These are phyloP conservation scores for Danionella dracula DNA, from an alignment of 2,797 vertebrate species.

Conservation along the genomic window DNA sequence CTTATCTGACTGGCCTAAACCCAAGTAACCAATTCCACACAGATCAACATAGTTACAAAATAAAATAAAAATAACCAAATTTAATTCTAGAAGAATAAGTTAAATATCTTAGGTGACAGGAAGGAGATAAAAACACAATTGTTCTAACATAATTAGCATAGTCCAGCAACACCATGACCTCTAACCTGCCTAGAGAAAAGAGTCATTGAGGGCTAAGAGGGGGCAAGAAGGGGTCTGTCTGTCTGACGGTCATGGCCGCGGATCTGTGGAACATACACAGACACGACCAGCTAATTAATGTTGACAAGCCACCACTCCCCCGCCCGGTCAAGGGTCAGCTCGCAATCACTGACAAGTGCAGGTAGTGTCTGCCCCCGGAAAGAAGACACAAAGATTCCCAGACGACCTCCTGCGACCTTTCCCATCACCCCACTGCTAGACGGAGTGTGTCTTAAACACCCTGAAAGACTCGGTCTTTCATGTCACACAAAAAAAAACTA, in stretches of 20 bases:
- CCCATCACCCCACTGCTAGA: not conserved
- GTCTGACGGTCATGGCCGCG: slow-evolving; percentile 39
- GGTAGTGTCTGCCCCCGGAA: slow-evolving; percentile 55
- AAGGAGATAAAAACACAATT: too few relatives aligned
- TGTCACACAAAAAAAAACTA: slow-evolving; percentile 3
- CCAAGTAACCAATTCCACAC: too few relatives aligned
- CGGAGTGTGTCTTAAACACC: not conserved
- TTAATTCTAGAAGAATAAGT: too few relatives aligned
- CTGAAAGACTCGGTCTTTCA: not conserved
- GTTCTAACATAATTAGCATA: slow-evolving; percentile 8
- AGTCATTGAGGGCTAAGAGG: slow-evolving; percentile 24
- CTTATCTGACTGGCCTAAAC: too few relatives aligned
- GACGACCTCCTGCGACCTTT: not conserved
- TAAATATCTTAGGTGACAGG: too few relatives aligned
- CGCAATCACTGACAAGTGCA: slow-evolving; percentile 53
- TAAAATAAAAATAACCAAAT: too few relatives aligned
- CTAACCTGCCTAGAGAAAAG: not conserved
- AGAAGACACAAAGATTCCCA: slow-evolving; percentile 39
- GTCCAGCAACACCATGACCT: slow-evolving; percentile 1
- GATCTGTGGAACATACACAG: slow-evolving; percentile 53
- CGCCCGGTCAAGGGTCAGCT: slow-evolving; percentile 62
- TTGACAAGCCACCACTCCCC: slow-evolving; percentile 53
- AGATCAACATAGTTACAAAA: too few relatives aligned
- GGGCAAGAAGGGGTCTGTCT: slow-evolving; percentile 12
- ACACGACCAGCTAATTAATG: slow-evolving; percentile 55